A percentile compares a stretch with the other conserved stretches of the same genome.
Evolutionary conservation across 2,797 vertebrate genomes (phyloP).

Genomic region (Peromyscus nudipes): DNA sequence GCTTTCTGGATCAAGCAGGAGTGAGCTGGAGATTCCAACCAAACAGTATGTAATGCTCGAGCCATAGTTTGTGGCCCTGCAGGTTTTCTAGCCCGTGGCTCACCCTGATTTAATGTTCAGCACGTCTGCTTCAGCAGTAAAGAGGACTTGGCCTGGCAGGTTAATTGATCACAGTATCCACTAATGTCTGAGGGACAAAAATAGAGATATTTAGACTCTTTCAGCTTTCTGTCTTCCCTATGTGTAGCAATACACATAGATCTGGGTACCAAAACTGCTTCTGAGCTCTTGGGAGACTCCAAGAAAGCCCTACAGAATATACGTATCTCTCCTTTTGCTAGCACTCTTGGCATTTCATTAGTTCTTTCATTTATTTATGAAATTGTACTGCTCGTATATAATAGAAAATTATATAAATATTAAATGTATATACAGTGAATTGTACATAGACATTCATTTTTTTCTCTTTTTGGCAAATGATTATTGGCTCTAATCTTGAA

Average conservation of each 20-base stretch:
- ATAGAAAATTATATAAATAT: slow-evolving; percentile 11
- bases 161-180: slow-evolving; percentile 54
- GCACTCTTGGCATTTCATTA: neutral
- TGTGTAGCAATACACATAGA: neutral
- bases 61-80: neutral
- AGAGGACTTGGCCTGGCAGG: slow-evolving; percentile 52
- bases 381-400: slow-evolving; percentile 16
- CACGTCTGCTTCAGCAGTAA: slow-evolving; percentile 58
- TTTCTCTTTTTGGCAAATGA: neutral
- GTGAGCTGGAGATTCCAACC: neutral
- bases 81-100: slow-evolving; percentile 10
- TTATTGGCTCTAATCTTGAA: neutral
- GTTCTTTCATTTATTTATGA: slow-evolving; percentile 44
- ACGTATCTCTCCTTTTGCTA: neutral
- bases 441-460: neutral
- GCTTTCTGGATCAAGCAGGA: neutral
- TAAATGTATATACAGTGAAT: slow-evolving; percentile 15
- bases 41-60: neutral
- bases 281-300: neutral
- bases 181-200: slow-evolving; percentile 61
- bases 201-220: slow-evolving; percentile 44
- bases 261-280: neutral
- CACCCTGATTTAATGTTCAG: slow-evolving; percentile 36
- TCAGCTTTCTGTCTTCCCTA: neutral
- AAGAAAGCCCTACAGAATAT: neutral